These are phyloP conservation scores for Eumerus sabulonum DNA, from an alignment of 2,888 invertebrate species.

Conservation along the genomic window DNA sequence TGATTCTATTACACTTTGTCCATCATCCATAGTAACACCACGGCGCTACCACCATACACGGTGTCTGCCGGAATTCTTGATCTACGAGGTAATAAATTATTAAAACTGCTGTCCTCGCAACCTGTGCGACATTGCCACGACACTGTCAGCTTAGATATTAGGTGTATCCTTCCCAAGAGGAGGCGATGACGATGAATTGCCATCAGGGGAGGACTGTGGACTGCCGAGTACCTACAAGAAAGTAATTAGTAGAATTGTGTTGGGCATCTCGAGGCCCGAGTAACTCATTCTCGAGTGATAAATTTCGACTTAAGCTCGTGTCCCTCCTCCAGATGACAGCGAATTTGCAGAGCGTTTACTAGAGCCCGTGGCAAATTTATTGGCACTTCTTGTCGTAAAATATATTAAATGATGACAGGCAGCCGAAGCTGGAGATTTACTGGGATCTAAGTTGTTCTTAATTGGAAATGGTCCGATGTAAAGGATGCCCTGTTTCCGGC, in stretches of 20 bases:
- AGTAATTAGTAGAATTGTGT: conserved; percentile 60
- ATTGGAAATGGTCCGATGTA: background rate
- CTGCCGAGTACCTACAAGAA: conserved; percentile 40
- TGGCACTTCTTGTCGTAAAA: conserved; percentile 37
- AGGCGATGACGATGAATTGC: conserved; percentile 15
- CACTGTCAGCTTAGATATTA: conserved; percentile 51
- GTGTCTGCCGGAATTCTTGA: background rate
- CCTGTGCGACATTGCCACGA: conserved; percentile 47
- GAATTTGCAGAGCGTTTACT: background rate
- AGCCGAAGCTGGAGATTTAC: conserved; percentile 16
- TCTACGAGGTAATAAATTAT: conserved; percentile 62
- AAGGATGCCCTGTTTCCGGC: no score
- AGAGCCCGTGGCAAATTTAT: conserved; percentile 31
- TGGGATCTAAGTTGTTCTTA: conserved; percentile 6
- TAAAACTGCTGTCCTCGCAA: conserved; percentile 46
- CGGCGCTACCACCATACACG: conserved; percentile 20
- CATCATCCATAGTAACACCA: conserved; percentile 35
- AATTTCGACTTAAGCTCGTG: conserved; percentile 19
- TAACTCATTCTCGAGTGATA: conserved; percentile 17
- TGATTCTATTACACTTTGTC: conserved; percentile 34
- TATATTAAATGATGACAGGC: conserved; percentile 41
- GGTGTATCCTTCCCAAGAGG: conserved; percentile 30
- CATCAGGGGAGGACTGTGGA: background rate
- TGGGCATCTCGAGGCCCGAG: no score
- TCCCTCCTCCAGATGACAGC: conserved; percentile 9